Base-by-base conservation (phyloP, 2,888 invertebrate genomes). In the Pheosia tremula region DNA sequence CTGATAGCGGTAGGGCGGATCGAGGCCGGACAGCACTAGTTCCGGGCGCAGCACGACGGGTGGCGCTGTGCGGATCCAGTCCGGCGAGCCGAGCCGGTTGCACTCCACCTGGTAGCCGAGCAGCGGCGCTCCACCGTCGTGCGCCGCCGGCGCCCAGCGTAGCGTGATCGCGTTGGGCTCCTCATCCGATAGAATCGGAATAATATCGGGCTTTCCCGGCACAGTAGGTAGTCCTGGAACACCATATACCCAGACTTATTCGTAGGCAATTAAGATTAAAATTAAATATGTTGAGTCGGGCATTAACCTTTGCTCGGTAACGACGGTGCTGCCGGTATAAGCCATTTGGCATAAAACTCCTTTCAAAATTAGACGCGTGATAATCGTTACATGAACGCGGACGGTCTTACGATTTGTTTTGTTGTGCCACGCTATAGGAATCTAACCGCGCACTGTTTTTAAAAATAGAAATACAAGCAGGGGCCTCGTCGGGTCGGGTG, bases 41-140 rank as follows among this genome's bases (percentile, higher is more conserved):
- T 98, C 97, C 39, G 96, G 96, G 50, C 95, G 95, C 45, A 94
- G 89, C 39, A 97, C 96, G 4, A 97, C 94, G 24, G 95, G 94
- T 8, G 97, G 97, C 9, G 96, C 96, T 8, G 97, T 97, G 67
- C 97, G 95, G 41, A 97, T 96, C 98, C 98, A 98, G 74, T 96
- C 96, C 3, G 96, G 95, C 0, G 97, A 96, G n/a, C 97, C 97
- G 60, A 95, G 87, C 50, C 93, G 86, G 79, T 93, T 93, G 83
- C 93, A 94, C 87, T 98, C 97, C 72, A 98, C 97, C 75, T 97
- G 94, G 85, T 97, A 98, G 55, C 97, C 97, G 49, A 95, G 95
- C 69, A 98, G 95, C 50, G 97, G 97, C 47, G 98, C 96, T 50
- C 98, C 98, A 49, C 98, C 98, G 90, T 98, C 98, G 84, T 95